Evolutionary conservation across 2,797 vertebrate genomes (phyloP).

Genomic region (Crocodylus rhombifer): DNA sequence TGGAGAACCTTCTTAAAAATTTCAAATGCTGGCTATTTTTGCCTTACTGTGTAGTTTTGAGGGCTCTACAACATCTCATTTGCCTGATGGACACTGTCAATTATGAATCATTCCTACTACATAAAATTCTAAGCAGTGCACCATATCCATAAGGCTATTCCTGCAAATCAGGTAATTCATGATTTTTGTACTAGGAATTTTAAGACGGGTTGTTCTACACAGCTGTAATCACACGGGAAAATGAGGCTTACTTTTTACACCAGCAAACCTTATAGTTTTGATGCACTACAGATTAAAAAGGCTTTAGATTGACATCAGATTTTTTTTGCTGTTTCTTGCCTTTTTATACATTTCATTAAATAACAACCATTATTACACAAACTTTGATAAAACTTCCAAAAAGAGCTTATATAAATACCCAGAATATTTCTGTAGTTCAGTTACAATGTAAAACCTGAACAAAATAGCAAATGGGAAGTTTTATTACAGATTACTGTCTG

Average conservation of each 20-base stretch:
- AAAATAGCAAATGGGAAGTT: constrained; percentile 49
- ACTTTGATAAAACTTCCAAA: constrained; percentile 67
- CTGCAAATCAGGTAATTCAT: constrained; percentile 48
- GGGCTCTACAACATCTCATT: constrained; percentile 52
- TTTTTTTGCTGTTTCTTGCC: constrained; percentile 27
- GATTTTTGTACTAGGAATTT: constrained; percentile 60
- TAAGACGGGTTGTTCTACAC: constrained; percentile 58
- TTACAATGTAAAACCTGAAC: constrained; percentile 74
- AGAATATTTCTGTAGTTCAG: constrained; percentile 69
- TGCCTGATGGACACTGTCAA: constrained; percentile 68
- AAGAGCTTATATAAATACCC: constrained; percentile 59
- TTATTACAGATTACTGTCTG: constrained; percentile 1
- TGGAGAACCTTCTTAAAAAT: constrained; percentile 53
- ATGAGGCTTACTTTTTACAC: constrained; percentile 67
- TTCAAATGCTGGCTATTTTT: constrained; percentile 67
- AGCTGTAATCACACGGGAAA: constrained; percentile 44
- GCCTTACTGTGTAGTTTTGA: constrained; percentile 54
- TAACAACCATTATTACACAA: constrained; percentile 70
- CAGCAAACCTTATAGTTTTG: constrained; percentile 34
- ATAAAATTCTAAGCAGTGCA: constrained; percentile 71
- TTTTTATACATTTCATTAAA: constrained; percentile 45
- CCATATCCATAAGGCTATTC: constrained; percentile 74
- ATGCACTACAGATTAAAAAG: constrained; percentile 51
- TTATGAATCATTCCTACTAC: constrained; percentile 66
- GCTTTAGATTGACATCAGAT: constrained; percentile 38